A percentile compares a stretch with the other conserved stretches of the same genome.
phyloP scores from a whole-genome alignment of 1,140 invertebrate species.

The Trichogramma pretiosum region DNA sequence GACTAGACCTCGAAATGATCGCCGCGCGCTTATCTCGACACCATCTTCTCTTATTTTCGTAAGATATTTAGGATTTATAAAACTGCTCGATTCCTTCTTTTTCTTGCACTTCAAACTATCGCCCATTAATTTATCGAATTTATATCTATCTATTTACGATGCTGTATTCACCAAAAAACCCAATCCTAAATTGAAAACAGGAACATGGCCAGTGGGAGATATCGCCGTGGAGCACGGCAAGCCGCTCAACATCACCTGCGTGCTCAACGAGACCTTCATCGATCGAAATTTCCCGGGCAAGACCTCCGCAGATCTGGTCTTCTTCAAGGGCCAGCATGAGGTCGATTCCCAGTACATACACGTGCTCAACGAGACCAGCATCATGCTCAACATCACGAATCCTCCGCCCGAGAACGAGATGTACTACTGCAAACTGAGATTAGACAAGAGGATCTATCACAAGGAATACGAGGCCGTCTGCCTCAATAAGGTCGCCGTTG shows the following conservation, averaged over 20 bases:
- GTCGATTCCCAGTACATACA: constrained; percentile 36
- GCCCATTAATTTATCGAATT: too few species aligned
- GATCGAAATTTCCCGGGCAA: constrained; percentile 30
- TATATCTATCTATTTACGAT: too few species aligned
- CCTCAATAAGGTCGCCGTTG: constrained; percentile 46
- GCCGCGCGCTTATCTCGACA: too few species aligned
- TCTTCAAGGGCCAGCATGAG: constrained; percentile 37
- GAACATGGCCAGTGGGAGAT: constrained; percentile 46
- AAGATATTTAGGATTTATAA: too few species aligned
- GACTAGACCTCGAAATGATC: too few species aligned
- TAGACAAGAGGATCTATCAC: constrained; percentile 18
- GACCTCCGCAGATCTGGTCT: constrained; percentile 42
- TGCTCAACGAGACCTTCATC: constrained; percentile 38
- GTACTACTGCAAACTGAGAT: constrained; percentile 42
- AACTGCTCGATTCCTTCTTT: too few species aligned
- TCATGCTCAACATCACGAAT: constrained; percentile 37
- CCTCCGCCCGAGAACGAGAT: constrained; percentile 38
- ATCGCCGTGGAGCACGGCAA: constrained; percentile 44
- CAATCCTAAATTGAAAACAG: too few species aligned
- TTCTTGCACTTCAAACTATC: too few species aligned
- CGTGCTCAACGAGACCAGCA: constrained; percentile 45
- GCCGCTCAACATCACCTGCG: constrained; percentile 43
- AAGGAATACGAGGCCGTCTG: constrained; percentile 37
- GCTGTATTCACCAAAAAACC: too few species aligned
- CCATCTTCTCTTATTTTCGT: too few species aligned